phyloP scores from a whole-genome alignment of 92 coral and sea anemone genomes.

The Palythoa caribaeorum region DNA sequence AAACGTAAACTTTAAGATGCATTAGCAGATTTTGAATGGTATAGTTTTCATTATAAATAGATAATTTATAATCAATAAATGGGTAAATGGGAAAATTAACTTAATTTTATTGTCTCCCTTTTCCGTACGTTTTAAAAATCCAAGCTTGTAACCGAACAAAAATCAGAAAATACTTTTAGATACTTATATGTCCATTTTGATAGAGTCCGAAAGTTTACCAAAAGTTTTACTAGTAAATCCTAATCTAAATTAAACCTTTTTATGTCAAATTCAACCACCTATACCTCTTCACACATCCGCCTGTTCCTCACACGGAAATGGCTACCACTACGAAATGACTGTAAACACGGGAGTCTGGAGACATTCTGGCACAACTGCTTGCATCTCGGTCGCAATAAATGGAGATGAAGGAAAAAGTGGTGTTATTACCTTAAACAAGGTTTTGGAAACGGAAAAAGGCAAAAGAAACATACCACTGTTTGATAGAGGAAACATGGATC shows the following conservation, averaged over 20 bases:
- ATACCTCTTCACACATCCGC: conserved; percentile 25
- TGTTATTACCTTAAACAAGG: conserved; percentile 42
- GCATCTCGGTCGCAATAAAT: conserved; percentile 64
- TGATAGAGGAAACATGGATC: conserved; percentile 66
- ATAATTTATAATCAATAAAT: no score
- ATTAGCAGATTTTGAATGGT: no score
- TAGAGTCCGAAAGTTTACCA: not conserved
- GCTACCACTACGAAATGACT: conserved; percentile 65
- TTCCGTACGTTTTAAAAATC: no score
- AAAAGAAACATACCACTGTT: conserved; percentile 29
- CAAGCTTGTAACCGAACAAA: no score
- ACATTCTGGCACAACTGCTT: conserved; percentile 73
- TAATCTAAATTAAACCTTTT: not conserved
- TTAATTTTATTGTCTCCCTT: no score
- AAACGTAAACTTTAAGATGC: no score
- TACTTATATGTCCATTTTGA: no score
- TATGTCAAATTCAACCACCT: conserved; percentile 34
- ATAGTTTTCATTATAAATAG: no score
- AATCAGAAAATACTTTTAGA: no score
- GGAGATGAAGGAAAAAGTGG: conserved; percentile 66
- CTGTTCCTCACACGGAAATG: conserved; percentile 4
- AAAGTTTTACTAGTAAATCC: not conserved
- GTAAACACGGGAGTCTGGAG: conserved; percentile 73
- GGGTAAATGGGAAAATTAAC: no score
- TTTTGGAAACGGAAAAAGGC: not conserved